A percentile compares a stretch with the other conserved stretches of the same genome.
phyloP scores from a whole-genome alignment of 2,113 vertebrate species.

The Tragulus kanchil region DNA sequence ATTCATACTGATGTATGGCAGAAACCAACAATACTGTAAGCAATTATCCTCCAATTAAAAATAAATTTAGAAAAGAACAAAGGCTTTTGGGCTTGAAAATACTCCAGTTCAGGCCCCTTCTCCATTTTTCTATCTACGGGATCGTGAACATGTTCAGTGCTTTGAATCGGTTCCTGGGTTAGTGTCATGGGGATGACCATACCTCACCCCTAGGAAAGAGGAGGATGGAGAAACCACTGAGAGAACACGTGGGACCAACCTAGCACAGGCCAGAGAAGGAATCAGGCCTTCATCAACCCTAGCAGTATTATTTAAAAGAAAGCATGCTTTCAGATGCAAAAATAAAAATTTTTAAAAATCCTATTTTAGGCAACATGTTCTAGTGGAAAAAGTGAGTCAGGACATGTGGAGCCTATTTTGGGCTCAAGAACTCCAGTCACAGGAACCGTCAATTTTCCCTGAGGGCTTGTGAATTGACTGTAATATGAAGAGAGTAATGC shows the following conservation, averaged over 20 bases:
- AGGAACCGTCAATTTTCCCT: constrained; percentile 68
- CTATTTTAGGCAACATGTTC: constrained; percentile 73
- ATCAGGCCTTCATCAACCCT: not conserved
- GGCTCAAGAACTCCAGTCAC: constrained; percentile 65
- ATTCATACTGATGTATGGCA: not conserved
- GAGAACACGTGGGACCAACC: not conserved
- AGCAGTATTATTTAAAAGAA: constrained; percentile 40
- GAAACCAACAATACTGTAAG: not conserved
- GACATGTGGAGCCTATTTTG: constrained; percentile 74
- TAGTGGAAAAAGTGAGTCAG: constrained; percentile 76
- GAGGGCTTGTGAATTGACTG: constrained; percentile 56
- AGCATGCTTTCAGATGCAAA: constrained; percentile 52
- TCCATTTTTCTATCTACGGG: not conserved
- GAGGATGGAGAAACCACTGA: not conserved
- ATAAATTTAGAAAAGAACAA: not conserved
- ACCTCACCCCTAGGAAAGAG: not conserved
- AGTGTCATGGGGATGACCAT: not conserved
- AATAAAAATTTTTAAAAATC: not conserved
- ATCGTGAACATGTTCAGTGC: not conserved
- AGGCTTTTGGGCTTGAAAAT: not conserved
- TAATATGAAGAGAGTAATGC: constrained; percentile 53
- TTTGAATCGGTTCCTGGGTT: not conserved
- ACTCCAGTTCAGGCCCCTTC: not conserved
- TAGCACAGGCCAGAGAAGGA: not conserved
- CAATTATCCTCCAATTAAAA: not conserved